Percentiles rank a stretch among this genome's conserved stretches.
These are phyloP conservation scores for Drosophila auraria DNA, from an alignment of 1,140 invertebrate species.

Conservation along the genomic window DNA sequence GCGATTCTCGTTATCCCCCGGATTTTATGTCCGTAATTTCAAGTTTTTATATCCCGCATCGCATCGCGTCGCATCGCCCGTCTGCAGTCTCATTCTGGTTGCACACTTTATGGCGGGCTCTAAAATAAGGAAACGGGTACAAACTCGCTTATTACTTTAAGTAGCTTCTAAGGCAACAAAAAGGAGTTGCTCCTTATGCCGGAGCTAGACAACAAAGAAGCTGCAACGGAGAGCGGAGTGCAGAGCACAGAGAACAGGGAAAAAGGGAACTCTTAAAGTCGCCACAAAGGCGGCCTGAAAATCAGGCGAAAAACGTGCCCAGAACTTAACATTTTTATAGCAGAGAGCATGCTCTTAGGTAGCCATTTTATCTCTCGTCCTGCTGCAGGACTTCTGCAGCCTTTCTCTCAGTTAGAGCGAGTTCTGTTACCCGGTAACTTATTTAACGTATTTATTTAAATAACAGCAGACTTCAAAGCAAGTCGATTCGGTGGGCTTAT, in stretches of 20 bases:
- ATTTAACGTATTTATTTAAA: background rate
- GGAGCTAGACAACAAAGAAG: conserved; percentile 46
- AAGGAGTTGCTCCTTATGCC: conserved; percentile 6
- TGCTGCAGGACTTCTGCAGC: background rate
- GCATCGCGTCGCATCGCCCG: conserved; percentile 4
- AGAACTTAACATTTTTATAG: conserved; percentile 58
- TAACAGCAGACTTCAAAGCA: background rate
- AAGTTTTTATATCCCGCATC: conserved; percentile 19
- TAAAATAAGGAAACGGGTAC: conserved; percentile 42
- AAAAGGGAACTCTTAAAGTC: conserved; percentile 54
- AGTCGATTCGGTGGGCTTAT: too few relatives aligned
- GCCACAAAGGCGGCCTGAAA: conserved; percentile 51
- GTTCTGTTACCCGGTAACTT: conserved; percentile 67
- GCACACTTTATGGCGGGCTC: conserved; percentile 33
- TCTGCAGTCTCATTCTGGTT: conserved; percentile 15
- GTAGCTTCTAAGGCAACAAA: conserved; percentile 34
- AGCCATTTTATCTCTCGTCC: conserved; percentile 7
- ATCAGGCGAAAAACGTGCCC: conserved; percentile 29
- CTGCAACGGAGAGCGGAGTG: conserved; percentile 2
- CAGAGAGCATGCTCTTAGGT: conserved; percentile 30
- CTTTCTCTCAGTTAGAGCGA: background rate
- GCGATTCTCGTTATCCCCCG: conserved; percentile 11
- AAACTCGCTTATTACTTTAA: conserved; percentile 37
- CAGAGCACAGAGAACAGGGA: background rate
- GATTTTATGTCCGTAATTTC: conserved; percentile 39